phyloP scores from a whole-genome alignment of 2,113 vertebrate species.

The Mirza zaza region DNA sequence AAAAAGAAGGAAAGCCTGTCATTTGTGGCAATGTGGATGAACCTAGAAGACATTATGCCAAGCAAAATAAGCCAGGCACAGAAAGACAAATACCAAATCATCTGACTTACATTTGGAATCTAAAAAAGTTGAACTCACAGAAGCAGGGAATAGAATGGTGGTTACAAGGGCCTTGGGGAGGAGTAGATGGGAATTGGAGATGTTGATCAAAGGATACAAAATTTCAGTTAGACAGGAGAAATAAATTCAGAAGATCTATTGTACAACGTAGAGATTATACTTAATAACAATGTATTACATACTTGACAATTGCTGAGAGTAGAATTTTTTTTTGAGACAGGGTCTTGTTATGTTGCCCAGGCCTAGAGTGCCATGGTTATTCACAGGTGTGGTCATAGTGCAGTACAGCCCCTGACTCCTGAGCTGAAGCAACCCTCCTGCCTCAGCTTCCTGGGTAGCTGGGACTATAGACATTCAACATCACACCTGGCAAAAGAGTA shows the following conservation, averaged over 20 bases:
- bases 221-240: background rate
- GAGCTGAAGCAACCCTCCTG: background rate
- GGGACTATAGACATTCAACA: background rate
- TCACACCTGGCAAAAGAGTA: background rate
- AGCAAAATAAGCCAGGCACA: background rate
- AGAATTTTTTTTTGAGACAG: background rate
- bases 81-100: background rate
- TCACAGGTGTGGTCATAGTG: background rate
- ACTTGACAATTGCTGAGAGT: background rate
- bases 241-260: background rate
- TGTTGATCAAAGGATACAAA: background rate
- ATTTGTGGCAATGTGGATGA: background rate
- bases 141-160: background rate
- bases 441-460: background rate
- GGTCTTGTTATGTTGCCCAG: background rate
- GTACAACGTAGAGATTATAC: background rate
- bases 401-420: background rate
- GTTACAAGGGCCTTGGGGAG: background rate
- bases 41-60: background rate
- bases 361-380: background rate
- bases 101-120: background rate
- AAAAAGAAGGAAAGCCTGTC: background rate
- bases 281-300: background rate
- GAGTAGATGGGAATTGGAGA: background rate
- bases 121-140: background rate